These are phyloP conservation scores for Plecotus auritus DNA, from an alignment of 2,113 vertebrate genomes.

Conservation along the genomic window DNA sequence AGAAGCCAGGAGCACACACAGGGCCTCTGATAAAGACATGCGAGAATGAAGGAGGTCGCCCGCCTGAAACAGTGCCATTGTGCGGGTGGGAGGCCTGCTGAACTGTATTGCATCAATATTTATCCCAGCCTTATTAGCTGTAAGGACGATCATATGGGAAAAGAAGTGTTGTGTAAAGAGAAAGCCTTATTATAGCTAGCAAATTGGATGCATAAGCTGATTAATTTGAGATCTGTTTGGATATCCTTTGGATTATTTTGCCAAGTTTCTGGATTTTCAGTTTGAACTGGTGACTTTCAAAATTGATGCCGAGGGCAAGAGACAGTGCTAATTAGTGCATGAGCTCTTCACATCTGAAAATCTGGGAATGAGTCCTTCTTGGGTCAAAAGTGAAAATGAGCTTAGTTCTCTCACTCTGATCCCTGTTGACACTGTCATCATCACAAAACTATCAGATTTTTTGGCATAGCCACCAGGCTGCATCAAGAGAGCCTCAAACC, in stretches of 20 bases:
- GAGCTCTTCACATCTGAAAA: conserved; percentile 60
- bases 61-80: background rate
- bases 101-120: conserved; percentile 29
- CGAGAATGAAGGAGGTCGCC: background rate
- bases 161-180: conserved; percentile 20
- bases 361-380: conserved; percentile 60
- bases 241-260: conserved; percentile 1
- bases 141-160: background rate
- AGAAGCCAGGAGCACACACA: accelerated
- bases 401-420: conserved; percentile 45
- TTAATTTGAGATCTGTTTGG: conserved; percentile 59
- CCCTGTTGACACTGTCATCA: conserved; percentile 3
- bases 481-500: background rate
- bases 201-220: conserved; percentile 50
- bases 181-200: conserved; percentile 50
- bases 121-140: conserved; percentile 25
- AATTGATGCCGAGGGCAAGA: conserved; percentile 54
- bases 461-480: background rate
- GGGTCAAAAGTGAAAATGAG: conserved; percentile 63
- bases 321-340: conserved; percentile 57
- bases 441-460: background rate
- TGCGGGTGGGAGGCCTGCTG: background rate
- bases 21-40: background rate
- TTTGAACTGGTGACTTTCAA: conserved; percentile 66
- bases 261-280: conserved; percentile 50